These are phyloP conservation scores for Plebejus anna DNA, from an alignment of 2,888 invertebrate genomes.

Conservation along the genomic window DNA sequence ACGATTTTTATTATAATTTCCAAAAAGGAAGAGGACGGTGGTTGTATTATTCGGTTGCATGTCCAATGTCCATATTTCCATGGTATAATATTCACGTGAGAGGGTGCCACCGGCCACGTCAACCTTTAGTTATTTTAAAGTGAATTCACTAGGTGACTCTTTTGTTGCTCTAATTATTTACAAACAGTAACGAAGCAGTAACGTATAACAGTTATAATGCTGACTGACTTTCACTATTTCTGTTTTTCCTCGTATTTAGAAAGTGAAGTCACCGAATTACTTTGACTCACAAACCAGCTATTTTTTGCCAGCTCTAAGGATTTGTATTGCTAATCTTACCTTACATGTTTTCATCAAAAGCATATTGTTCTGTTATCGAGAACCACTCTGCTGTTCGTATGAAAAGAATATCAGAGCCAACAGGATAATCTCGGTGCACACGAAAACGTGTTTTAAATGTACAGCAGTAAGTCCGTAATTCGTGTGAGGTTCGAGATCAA, in stretches of 20 bases:
- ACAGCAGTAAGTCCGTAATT: constrained; percentile 41
- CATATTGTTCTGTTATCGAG: not conserved
- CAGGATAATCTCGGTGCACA: constrained; percentile 18
- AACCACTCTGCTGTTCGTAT: not conserved
- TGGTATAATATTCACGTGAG: too few relatives aligned
- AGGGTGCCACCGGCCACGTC: too few relatives aligned
- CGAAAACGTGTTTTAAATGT: not conserved
- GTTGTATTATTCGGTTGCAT: too few relatives aligned
- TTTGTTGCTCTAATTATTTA: not conserved
- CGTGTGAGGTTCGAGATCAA: constrained; percentile 52
- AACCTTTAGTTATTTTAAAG: too few relatives aligned
- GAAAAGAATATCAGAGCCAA: not conserved
- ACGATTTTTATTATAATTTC: too few relatives aligned
- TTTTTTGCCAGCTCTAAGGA: not conserved
- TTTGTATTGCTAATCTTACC: not conserved
- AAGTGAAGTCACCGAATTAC: constrained; percentile 7
- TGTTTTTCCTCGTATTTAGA: constrained; percentile 12
- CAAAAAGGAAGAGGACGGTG: too few relatives aligned
- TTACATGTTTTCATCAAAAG: not conserved
- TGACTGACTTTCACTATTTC: constrained; percentile 11
- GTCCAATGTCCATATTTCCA: too few relatives aligned
- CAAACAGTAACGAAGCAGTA: not conserved
- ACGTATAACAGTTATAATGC: not conserved
- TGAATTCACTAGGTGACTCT: too few relatives aligned
- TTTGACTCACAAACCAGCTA: not conserved